Evolutionary conservation across 2,797 vertebrate species (phyloP).

Genomic region (Liparis tanakae): DNA sequence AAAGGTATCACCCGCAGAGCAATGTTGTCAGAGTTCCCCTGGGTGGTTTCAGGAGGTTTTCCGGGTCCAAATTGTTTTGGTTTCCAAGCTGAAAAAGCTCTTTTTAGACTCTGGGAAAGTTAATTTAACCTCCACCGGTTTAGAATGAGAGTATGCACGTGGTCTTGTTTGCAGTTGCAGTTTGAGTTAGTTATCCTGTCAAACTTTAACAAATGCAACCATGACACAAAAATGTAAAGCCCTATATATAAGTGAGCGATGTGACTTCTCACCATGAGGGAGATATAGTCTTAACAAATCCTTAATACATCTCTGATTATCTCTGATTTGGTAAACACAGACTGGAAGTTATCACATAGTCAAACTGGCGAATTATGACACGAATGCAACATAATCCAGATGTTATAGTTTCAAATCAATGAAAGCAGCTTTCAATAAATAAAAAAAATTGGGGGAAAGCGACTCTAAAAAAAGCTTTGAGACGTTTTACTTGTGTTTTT

Average conservation of each 20-base stretch:
- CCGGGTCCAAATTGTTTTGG: not conserved
- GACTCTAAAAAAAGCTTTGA: too few species aligned
- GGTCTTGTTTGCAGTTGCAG: not conserved
- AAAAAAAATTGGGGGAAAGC: too few species aligned
- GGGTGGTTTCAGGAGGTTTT: not conserved
- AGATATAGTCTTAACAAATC: not conserved
- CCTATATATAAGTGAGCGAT: not conserved
- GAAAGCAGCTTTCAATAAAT: not conserved
- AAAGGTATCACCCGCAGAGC: not conserved
- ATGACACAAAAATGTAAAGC: not conserved
- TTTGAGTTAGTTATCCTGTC: not conserved
- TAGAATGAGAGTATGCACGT: not conserved
- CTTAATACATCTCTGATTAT: not conserved
- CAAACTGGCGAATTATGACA: not conserved
- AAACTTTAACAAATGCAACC: not conserved
- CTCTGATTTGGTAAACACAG: not conserved
- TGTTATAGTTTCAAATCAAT: not conserved
- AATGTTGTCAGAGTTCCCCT: not conserved
- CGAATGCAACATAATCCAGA: not conserved
- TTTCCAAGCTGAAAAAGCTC: not conserved
- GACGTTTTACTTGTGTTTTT: too few species aligned
- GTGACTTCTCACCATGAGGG: not conserved
- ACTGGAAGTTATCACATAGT: not conserved
- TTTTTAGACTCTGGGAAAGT: not conserved
- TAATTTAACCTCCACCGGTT: not conserved